Conservation (phyloP, 2,888 invertebrate genomes). For the Dryadula phaetusa region DNA sequence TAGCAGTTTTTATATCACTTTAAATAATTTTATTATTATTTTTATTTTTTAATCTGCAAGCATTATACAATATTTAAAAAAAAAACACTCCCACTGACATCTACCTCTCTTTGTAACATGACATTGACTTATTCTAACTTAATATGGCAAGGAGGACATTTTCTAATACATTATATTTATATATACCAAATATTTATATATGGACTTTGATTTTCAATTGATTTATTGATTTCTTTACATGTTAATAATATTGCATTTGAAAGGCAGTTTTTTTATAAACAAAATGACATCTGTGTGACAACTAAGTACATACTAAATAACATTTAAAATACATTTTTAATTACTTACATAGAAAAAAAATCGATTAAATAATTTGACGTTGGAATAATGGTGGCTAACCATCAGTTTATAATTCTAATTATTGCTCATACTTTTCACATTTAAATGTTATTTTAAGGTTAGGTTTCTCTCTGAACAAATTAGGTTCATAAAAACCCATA, state of each 20-base stretch:
- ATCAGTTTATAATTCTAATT: constrained; percentile 28
- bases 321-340: neutral
- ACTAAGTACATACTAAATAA: constrained; percentile 24
- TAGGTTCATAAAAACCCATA: neutral
- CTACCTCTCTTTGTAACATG: constrained; percentile 32
- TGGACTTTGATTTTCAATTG: constrained; percentile 2
- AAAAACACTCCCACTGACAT: constrained; percentile 28
- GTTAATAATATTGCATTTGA: neutral
- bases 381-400: neutral
- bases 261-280: constrained; percentile 11
- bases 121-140: constrained; percentile 36
- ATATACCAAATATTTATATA: constrained; percentile 1
- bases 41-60: neutral
- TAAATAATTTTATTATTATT: neutral
- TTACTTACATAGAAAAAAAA: neutral
- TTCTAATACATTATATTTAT: constrained; percentile 12
- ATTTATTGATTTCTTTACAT: neutral
- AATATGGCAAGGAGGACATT: constrained; percentile 43
- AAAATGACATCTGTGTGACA: constrained; percentile 1
- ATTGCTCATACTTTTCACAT: constrained; percentile 21
- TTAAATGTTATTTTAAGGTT: neutral
- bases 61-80: neutral
- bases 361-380: neutral
- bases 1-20: neutral
- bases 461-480: neutral